phyloP scores from a whole-genome alignment of 2,888 invertebrate genomes.

The Cosmopolites sordidus region DNA sequence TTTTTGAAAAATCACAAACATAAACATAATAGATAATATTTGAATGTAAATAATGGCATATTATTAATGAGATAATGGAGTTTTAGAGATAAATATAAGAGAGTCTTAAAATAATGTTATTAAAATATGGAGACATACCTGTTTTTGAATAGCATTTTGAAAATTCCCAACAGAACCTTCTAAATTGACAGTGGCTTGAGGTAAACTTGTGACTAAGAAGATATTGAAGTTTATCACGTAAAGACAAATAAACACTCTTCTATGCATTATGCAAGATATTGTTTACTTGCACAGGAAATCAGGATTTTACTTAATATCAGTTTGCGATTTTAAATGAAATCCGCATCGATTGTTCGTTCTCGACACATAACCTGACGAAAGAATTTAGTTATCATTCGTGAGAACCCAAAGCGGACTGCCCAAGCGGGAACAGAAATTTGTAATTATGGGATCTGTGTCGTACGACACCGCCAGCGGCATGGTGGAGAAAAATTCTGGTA shows the following conservation, averaged over 20 bases:
- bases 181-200: constrained; percentile 8
- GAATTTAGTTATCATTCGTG: not conserved
- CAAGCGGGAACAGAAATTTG: constrained; percentile 10
- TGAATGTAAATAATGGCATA: no score
- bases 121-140: constrained; percentile 40
- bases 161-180: constrained; percentile 31
- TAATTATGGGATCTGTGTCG: constrained; percentile 11
- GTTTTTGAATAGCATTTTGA: constrained; percentile 52
- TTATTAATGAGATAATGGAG: no score
- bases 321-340: no score
- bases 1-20: no score
- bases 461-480: constrained; percentile 1
- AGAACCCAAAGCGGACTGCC: constrained; percentile 5
- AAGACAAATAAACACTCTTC: not conserved
- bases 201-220: not conserved
- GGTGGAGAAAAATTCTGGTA: constrained; percentile 7
- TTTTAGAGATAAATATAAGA: no score
- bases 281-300: no score
- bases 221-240: not conserved
- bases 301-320: no score
- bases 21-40: no score
- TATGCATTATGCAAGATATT: not conserved
- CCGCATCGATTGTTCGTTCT: no score
- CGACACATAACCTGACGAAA: no score
- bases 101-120: no score